Evolutionary conservation across 2,113 vertebrate genomes (phyloP).

Genomic region (Pelvicachromis taeniatus): DNA sequence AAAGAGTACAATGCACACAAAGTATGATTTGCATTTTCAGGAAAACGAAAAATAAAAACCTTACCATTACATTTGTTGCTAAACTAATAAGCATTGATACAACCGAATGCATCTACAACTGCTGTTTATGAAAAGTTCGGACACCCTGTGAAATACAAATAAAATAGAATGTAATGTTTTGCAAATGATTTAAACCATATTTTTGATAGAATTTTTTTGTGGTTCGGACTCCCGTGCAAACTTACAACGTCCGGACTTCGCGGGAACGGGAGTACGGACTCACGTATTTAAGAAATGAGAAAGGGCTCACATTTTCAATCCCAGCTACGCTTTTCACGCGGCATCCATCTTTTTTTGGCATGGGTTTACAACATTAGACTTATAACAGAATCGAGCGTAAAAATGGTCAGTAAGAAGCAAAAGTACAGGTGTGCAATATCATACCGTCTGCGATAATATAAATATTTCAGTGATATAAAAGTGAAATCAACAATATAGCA

Average conservation of each 20-base stretch:
- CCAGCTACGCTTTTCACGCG: background rate
- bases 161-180: no score
- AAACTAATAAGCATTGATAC: background rate
- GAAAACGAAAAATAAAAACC: background rate
- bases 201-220: no score
- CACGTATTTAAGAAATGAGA: no score
- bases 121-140: background rate
- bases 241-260: no score
- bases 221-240: no score
- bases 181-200: no score
- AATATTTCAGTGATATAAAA: background rate
- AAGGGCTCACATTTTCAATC: background rate
- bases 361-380: background rate
- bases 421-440: background rate
- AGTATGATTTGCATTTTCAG: background rate
- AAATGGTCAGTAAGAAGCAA: background rate
- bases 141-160: background rate
- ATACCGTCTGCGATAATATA: background rate
- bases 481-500: background rate
- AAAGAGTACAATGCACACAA: background rate
- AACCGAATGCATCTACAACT: background rate
- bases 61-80: background rate
- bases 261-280: no score
- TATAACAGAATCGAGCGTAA: background rate
- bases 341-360: background rate